Percentiles rank a stretch among this genome's conserved stretches.
Conservation (phyloP, 2,888 invertebrate species). For the Thereva nobilitata region DNA sequence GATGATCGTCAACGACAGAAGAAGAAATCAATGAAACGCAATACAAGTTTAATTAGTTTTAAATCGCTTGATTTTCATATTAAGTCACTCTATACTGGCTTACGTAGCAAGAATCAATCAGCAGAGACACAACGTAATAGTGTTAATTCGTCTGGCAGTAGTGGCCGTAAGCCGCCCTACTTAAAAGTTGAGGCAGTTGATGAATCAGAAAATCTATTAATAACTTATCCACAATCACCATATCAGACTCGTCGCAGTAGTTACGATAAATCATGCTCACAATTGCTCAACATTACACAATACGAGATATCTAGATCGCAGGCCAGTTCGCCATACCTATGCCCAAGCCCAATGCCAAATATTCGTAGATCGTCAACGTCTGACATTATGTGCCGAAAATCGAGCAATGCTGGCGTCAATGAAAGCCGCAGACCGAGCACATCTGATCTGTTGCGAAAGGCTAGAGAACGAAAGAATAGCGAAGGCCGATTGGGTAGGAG, state of each 20-base stretch:
- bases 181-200: conserved; percentile 55
- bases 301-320: conserved; percentile 49
- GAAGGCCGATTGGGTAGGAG: conserved; percentile 54
- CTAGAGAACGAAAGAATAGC: conserved; percentile 56
- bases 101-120: conserved; percentile 47
- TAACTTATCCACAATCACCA: conserved; percentile 54
- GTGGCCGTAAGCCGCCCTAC: conserved; percentile 52
- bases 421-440: conserved; percentile 56
- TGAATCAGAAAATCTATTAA: conserved; percentile 51
- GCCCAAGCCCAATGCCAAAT: conserved; percentile 51
- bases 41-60: conserved; percentile 53
- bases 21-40: conserved; percentile 43
- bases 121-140: conserved; percentile 15
- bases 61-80: conserved; percentile 57
- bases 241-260: conserved; percentile 52
- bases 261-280: conserved; percentile 49
- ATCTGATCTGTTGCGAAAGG: conserved; percentile 54
- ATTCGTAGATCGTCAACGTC: conserved; percentile 58
- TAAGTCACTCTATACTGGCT: conserved; percentile 55
- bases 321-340: conserved; percentile 54
- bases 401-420: conserved; percentile 29
- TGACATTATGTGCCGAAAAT: conserved; percentile 51
- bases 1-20: conserved; percentile 12
- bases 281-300: conserved; percentile 49
- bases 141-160: conserved; percentile 28